Evolutionary conservation across 2,113 vertebrate species (phyloP).

Genomic region (Corvus hawaiiensis): DNA sequence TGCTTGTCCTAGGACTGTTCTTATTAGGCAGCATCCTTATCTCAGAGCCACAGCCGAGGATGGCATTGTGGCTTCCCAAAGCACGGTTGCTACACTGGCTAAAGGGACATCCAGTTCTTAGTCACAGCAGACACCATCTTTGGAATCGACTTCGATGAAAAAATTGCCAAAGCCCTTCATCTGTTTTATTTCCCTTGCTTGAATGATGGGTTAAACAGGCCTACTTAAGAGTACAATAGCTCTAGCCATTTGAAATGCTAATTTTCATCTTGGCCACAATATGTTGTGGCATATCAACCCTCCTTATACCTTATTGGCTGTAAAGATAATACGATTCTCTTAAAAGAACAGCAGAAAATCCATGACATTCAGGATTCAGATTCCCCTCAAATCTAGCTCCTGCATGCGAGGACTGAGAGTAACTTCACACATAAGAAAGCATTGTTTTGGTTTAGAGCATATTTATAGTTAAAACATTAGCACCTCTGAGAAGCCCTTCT

Average conservation of each 20-base stretch:
- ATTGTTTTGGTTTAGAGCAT: not conserved
- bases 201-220: conserved; percentile 45
- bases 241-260: conserved; percentile 61
- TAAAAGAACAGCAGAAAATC: conserved; percentile 22
- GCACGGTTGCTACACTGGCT: conserved; percentile 5
- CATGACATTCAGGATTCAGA: not conserved
- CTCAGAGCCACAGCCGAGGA: conserved; percentile 56
- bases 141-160: conserved; percentile 37
- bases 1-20: conserved; percentile 57
- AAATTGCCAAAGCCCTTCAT: conserved; percentile 48
- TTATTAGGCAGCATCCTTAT: conserved; percentile 66
- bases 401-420: not conserved
- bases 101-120: conserved; percentile 57
- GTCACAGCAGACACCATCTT: conserved; percentile 60
- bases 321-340: conserved; percentile 38
- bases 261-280: conserved; percentile 56
- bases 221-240: conserved; percentile 58
- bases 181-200: conserved; percentile 56
- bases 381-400: not conserved
- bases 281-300: conserved; percentile 25
- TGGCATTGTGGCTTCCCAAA: conserved; percentile 50
- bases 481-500: not conserved
- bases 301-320: conserved; percentile 39
- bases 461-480: not conserved
- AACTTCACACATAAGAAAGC: not conserved